These are phyloP conservation scores for Ellobium chinense DNA, from an alignment of 2,888 invertebrate species.

Conservation along the genomic window DNA sequence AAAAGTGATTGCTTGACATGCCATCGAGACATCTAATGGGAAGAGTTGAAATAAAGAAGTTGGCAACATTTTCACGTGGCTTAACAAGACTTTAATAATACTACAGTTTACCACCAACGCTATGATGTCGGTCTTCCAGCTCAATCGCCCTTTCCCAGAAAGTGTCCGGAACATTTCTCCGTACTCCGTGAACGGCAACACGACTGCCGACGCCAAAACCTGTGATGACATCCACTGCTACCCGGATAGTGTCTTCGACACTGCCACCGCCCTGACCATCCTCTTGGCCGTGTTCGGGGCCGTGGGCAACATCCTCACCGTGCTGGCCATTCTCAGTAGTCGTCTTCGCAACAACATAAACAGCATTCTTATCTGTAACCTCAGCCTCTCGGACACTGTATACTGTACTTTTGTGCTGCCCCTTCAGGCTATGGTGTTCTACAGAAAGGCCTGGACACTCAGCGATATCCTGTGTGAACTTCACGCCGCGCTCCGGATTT, in stretches of 20 bases:
- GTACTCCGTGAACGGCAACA: background rate
- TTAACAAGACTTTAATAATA: too few species aligned
- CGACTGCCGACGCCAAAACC: background rate
- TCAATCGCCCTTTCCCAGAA: background rate
- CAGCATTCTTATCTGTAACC: slow-evolving; percentile 70
- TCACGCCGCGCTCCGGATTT: slow-evolving; percentile 61
- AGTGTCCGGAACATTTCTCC: background rate
- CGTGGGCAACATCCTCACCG: slow-evolving; percentile 67
- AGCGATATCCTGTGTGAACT: slow-evolving; percentile 54
- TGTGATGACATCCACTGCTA: slow-evolving; percentile 44
- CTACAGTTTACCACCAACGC: too few species aligned
- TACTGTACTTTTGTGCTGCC: slow-evolving; percentile 66
- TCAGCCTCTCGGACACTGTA: slow-evolving; percentile 65
- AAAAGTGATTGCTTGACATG: too few species aligned
- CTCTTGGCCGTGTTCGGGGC: slow-evolving; percentile 62
- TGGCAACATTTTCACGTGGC: too few species aligned
- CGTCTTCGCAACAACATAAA: slow-evolving; percentile 67
- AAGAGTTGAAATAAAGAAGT: too few species aligned
- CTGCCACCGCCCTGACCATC: slow-evolving; percentile 60
- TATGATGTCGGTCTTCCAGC: slow-evolving; percentile 12
- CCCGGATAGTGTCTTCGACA: slow-evolving; percentile 53
- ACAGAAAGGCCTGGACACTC: slow-evolving; percentile 56
- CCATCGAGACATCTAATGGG: too few species aligned
- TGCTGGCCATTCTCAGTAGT: slow-evolving; percentile 68
- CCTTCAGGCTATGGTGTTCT: slow-evolving; percentile 67